A percentile compares a stretch with the other conserved stretches of the same genome.
Conservation (phyloP, 1,140 invertebrate species). For the Drosophila pseudoananassae region DNA sequence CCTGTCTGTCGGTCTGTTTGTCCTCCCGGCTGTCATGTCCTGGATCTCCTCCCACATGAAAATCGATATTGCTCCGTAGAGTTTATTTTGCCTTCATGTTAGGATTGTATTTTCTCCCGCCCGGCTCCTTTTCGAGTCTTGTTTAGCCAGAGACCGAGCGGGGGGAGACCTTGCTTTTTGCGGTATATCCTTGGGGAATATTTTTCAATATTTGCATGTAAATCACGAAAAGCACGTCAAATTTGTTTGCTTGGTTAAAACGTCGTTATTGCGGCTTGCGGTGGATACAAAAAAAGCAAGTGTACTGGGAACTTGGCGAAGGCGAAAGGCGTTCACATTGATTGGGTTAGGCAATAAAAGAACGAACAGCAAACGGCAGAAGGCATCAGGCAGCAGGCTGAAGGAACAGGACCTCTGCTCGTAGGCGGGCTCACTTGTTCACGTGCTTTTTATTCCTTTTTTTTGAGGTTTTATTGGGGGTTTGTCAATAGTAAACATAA, state of each 20-base stretch:
- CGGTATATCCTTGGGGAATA: constrained; percentile 81
- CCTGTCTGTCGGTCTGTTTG: constrained; percentile 25
- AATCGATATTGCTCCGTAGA: constrained; percentile 74
- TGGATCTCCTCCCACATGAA: constrained; percentile 55
- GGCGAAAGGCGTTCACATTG: constrained; percentile 68
- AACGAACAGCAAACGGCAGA: constrained; percentile 15
- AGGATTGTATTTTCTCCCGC: constrained; percentile 16
- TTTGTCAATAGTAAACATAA: constrained; percentile 82
- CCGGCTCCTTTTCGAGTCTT: constrained; percentile 45
- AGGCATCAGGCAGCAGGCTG: not conserved
- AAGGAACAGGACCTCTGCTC: constrained; percentile 18
- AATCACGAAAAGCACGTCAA: constrained; percentile 84
- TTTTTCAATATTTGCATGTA: constrained; percentile 84
- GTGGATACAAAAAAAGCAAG: constrained; percentile 12
- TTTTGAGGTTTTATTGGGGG: constrained; percentile 19
- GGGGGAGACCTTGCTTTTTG: constrained; percentile 75
- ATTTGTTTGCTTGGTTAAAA: constrained; percentile 82
- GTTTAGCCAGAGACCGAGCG: constrained; percentile 49
- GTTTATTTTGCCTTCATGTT: constrained; percentile 48
- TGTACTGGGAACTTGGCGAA: constrained; percentile 19
- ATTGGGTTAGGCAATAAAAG: constrained; percentile 80
- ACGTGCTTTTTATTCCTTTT: constrained; percentile 17
- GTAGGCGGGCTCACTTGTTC: constrained; percentile 42
- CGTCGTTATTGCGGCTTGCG: constrained; percentile 75
- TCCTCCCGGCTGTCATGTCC: constrained; percentile 40